phyloP scores from a whole-genome alignment of 2,113 vertebrate genomes.

The Anthoscopus minutus region DNA sequence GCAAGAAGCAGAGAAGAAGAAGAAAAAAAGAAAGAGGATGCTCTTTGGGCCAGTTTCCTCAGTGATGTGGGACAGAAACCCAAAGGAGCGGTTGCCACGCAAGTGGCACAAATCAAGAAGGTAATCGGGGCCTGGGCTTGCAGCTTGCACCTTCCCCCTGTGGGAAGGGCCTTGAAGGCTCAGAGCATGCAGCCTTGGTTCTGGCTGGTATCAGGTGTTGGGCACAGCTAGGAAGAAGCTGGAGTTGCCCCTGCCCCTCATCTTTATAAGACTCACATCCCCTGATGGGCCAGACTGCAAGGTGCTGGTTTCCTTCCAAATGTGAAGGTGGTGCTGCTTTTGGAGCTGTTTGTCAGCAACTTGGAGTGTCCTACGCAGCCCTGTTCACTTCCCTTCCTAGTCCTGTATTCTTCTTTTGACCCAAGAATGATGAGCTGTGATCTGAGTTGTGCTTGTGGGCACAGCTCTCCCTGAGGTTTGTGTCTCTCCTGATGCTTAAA shows the following conservation, averaged over 20 bases:
- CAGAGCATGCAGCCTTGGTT: fast-evolving
- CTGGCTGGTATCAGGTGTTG: neutral
- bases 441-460: neutral
- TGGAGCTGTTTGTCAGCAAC: neutral
- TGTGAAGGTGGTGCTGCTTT: neutral
- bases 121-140: neutral
- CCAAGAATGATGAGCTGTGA: neutral
- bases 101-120: neutral
- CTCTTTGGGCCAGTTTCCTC: conserved; percentile 94
- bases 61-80: conserved; percentile 87
- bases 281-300: fast-evolving
- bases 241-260: neutral
- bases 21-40: conserved; percentile 85
- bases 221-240: neutral
- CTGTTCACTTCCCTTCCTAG: neutral
- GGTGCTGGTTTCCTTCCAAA: neutral
- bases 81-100: neutral
- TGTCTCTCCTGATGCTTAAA: neutral
- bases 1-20: conserved; percentile 35
- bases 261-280: neutral
- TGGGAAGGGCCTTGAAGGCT: neutral
- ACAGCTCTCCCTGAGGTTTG: neutral
- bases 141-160: too few relatives aligned
- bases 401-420: neutral
- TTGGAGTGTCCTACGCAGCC: fast-evolving